These are phyloP conservation scores for Folsomia candida DNA, from an alignment of 2,888 invertebrate species.

Conservation along the genomic window DNA sequence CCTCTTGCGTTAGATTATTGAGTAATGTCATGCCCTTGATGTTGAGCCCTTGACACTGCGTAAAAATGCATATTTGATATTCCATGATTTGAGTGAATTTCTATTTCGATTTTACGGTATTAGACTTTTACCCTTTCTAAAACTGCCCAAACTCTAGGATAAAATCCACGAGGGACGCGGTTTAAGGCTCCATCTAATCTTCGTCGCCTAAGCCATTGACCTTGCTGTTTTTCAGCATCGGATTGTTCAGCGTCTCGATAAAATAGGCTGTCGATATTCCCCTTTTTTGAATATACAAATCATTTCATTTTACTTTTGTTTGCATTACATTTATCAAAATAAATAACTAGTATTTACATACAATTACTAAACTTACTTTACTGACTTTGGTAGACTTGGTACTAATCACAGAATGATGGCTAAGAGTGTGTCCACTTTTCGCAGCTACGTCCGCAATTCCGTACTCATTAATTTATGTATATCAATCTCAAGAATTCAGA, in stretches of 20 bases:
- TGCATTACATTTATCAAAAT: neutral
- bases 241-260: conserved; percentile 55
- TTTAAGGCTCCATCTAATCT: conserved; percentile 95
- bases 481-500: too few species aligned
- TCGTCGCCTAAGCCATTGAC: conserved; percentile 93
- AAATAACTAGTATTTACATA: neutral
- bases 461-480: too few species aligned
- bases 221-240: conserved; percentile 66
- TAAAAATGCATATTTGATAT: conserved; percentile 48
- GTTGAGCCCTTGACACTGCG: conserved; percentile 84
- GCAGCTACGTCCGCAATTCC: conserved; percentile 36
- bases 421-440: conserved; percentile 48
- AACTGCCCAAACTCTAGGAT: conserved; percentile 89
- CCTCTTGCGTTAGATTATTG: conserved; percentile 89
- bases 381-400: conserved; percentile 82
- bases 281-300: too few species aligned
- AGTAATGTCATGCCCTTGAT: conserved; percentile 88
- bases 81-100: neutral
- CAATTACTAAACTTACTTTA: conserved; percentile 61
- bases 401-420: conserved; percentile 77
- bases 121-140: conserved; percentile 70
- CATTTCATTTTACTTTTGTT: neutral
- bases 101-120: too few species aligned
- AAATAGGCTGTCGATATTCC: conserved; percentile 48
- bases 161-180: conserved; percentile 94